phyloP scores from a whole-genome alignment of 1,140 invertebrate species.

The Rhopalosiphum padi region DNA sequence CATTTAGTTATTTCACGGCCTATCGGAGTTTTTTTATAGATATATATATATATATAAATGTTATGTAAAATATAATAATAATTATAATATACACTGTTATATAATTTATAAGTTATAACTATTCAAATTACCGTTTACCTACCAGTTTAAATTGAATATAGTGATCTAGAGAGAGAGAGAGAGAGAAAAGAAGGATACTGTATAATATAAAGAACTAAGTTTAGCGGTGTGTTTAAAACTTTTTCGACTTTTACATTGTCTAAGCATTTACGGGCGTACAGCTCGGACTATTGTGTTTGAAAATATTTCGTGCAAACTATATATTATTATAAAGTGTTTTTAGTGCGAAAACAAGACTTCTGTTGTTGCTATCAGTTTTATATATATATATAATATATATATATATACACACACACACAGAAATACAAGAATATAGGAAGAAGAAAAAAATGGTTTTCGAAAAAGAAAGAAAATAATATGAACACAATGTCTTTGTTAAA shows the following conservation, averaged over 20 bases:
- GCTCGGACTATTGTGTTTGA: background rate
- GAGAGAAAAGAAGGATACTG: background rate
- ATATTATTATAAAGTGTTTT: slow-evolving; percentile 17
- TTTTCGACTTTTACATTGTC: background rate
- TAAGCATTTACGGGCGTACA: background rate
- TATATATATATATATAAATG: background rate
- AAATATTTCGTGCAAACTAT: slow-evolving; percentile 19
- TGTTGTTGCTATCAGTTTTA: background rate
- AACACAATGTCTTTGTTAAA: slow-evolving; percentile 38
- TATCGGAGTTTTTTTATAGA: background rate
- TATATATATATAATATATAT: background rate
- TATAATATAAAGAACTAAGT: background rate
- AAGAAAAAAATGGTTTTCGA: background rate
- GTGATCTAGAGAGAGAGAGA: background rate
- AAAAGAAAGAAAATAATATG: background rate
- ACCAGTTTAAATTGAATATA: background rate
- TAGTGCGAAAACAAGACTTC: slow-evolving; percentile 2
- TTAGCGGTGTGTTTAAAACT: background rate
- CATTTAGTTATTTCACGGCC: background rate
- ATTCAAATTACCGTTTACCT: background rate
- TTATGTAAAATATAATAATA: background rate
- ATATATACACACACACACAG: too few species aligned
- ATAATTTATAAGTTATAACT: background rate
- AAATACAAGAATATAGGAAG: background rate
- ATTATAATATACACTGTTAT: too few species aligned